phyloP scores from a whole-genome alignment of 2,113 vertebrate genomes.

The Nothocercus nigrocapillus region DNA sequence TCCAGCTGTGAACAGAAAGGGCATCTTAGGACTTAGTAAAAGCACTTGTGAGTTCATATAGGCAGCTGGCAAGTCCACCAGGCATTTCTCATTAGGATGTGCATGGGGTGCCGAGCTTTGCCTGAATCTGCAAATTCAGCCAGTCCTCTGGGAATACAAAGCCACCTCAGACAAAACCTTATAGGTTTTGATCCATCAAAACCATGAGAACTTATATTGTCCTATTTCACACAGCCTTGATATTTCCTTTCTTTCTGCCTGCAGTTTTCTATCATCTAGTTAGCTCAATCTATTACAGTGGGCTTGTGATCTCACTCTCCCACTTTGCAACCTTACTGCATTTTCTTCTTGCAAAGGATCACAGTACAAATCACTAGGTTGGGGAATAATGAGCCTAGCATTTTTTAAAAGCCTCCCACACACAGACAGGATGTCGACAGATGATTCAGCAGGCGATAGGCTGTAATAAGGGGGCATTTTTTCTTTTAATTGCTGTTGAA shows the following conservation, averaged over 20 bases:
- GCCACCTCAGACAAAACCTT: background rate
- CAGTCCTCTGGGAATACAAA: background rate
- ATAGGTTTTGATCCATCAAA: background rate
- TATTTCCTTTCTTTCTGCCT: background rate
- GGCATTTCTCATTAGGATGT: background rate
- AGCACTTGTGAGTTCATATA: background rate
- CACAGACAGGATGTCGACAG: background rate
- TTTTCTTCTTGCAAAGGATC: background rate
- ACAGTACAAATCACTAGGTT: slow-evolving; percentile 36
- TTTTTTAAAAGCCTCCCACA: slow-evolving; percentile 26
- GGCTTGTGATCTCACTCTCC: background rate
- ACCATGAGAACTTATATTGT: background rate
- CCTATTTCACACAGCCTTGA: background rate
- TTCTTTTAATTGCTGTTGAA: slow-evolving; percentile 46
- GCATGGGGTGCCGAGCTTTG: background rate
- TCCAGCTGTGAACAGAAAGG: background rate
- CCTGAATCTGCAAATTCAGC: background rate
- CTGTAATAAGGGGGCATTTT: slow-evolving; percentile 19
- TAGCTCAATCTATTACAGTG: slow-evolving; percentile 31
- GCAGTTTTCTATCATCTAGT: slow-evolving; percentile 2
- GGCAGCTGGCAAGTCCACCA: background rate
- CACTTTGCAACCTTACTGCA: background rate
- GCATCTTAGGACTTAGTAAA: background rate
- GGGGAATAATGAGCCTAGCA: slow-evolving; percentile 40
- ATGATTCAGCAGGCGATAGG: slow-evolving; percentile 39